Conservation (phyloP, 2,797 vertebrate genomes). For the Nasua narica region DNA sequence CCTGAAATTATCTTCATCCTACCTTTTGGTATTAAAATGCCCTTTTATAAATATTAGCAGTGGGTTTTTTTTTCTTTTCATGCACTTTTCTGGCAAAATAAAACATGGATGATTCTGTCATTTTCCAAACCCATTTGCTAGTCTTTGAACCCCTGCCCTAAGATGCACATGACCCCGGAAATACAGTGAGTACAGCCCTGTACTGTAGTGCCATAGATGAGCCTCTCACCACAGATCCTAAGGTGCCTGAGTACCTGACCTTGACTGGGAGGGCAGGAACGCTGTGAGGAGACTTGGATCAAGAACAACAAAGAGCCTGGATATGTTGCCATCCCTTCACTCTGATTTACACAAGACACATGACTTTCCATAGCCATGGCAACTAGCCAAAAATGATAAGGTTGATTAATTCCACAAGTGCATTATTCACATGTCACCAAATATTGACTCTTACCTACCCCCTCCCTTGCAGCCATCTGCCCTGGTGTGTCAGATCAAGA, state of each 20-base stretch:
- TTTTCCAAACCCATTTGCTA: background rate
- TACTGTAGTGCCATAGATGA: background rate
- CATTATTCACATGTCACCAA: constrained; percentile 62
- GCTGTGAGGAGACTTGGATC: background rate
- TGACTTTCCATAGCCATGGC: background rate
- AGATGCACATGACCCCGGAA: background rate
- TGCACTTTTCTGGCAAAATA: background rate
- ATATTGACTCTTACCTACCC: constrained; percentile 39
- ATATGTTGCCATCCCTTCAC: background rate
- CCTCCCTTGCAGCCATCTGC: constrained; percentile 46
- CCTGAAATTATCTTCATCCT: background rate
- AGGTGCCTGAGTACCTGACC: background rate
- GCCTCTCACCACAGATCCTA: background rate
- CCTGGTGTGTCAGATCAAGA: constrained; percentile 49
- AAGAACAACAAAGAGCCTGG: background rate
- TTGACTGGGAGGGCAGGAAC: background rate
- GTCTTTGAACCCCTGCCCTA: background rate
- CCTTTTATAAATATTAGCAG: background rate
- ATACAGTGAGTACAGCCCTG: background rate
- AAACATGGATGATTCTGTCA: background rate
- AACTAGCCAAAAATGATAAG: background rate
- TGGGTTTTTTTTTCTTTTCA: background rate
- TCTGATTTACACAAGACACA: background rate
- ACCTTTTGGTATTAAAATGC: constrained; percentile 9
- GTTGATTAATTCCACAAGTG: constrained; percentile 55